A percentile compares a stretch with the other conserved stretches of the same genome.
Conservation (phyloP, 2,113 vertebrate species). For the Synchiropus splendidus region DNA sequence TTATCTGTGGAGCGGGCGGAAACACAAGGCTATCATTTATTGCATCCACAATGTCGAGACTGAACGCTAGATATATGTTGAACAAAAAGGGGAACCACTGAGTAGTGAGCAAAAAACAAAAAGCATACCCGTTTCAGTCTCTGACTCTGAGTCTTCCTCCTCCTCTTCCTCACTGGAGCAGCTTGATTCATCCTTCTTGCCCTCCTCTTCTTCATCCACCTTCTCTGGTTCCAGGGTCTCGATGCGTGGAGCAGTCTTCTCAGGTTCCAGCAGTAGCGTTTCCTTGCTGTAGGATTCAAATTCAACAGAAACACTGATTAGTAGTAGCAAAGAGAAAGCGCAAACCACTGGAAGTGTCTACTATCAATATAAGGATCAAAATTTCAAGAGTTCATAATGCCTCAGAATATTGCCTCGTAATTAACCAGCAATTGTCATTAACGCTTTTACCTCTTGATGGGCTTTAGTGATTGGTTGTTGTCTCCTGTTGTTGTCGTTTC, state of each 20-base stretch:
- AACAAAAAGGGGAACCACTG: too few relatives aligned
- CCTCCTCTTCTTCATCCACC: constrained; percentile 86
- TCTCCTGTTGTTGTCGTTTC: constrained; percentile 88
- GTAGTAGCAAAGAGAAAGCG: neutral
- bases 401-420: too few relatives aligned
- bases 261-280: constrained; percentile 85
- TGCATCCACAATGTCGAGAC: neutral
- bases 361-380: too few relatives aligned
- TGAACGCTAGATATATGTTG: neutral
- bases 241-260: constrained; percentile 82
- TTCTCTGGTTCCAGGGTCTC: constrained; percentile 94
- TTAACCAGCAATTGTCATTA: neutral
- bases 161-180: constrained; percentile 98
- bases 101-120: neutral
- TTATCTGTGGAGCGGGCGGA: constrained; percentile 72
- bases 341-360: neutral
- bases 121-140: constrained; percentile 84
- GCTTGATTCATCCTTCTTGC: constrained; percentile 97
- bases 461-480: constrained; percentile 90
- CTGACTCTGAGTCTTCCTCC: constrained; percentile 95
- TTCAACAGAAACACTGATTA: neutral
- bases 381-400: too few relatives aligned
- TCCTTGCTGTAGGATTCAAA: constrained; percentile 75
- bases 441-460: constrained; percentile 79
- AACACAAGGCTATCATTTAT: neutral